phyloP scores from a whole-genome alignment of 2,888 invertebrate species.

The Psococerastis gibbosa region DNA sequence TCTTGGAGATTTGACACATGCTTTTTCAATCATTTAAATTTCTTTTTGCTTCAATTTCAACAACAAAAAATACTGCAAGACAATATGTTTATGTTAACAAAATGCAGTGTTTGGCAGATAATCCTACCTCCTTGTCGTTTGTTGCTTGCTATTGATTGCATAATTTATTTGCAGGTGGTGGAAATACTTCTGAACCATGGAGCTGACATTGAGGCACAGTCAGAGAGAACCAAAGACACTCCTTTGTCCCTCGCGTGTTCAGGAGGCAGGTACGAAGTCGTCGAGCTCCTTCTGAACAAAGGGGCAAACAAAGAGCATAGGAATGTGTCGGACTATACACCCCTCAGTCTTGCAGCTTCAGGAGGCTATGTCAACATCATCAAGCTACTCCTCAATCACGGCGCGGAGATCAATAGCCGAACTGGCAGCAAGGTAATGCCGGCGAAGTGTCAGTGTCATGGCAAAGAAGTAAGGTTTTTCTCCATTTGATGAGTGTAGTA shows the following conservation, averaged over 20 bases:
- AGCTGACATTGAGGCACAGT: slow-evolving; percentile 97
- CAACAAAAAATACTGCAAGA: too few species aligned
- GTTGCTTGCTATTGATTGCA: slow-evolving; percentile 10
- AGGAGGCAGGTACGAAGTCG: slow-evolving; percentile 90
- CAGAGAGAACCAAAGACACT: slow-evolving; percentile 97
- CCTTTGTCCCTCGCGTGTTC: slow-evolving; percentile 94
- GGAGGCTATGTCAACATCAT: slow-evolving; percentile 98
- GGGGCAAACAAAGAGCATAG: slow-evolving; percentile 95
- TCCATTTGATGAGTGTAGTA: too few species aligned
- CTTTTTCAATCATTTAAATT: too few species aligned
- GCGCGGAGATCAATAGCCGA: slow-evolving; percentile 96
- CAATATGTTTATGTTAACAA: too few species aligned
- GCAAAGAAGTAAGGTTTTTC: too few species aligned
- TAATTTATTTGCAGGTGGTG: slow-evolving; percentile 37
- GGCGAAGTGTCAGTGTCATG: too few species aligned
- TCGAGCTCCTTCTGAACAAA: slow-evolving; percentile 70
- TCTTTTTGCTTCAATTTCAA: too few species aligned
- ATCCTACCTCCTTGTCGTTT: too few species aligned
- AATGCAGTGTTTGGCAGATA: too few species aligned
- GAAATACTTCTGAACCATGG: slow-evolving; percentile 83
- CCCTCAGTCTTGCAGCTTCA: slow-evolving; percentile 93
- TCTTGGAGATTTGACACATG: too few species aligned
- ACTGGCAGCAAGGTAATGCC: slow-evolving; percentile 93
- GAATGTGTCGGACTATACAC: slow-evolving; percentile 98
- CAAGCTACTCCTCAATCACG: slow-evolving; percentile 74